A percentile compares a stretch with the other conserved stretches of the same genome.
These are phyloP conservation scores for Plectrocnemia conspersa DNA, from an alignment of 1,140 invertebrate genomes.

Conservation along the genomic window DNA sequence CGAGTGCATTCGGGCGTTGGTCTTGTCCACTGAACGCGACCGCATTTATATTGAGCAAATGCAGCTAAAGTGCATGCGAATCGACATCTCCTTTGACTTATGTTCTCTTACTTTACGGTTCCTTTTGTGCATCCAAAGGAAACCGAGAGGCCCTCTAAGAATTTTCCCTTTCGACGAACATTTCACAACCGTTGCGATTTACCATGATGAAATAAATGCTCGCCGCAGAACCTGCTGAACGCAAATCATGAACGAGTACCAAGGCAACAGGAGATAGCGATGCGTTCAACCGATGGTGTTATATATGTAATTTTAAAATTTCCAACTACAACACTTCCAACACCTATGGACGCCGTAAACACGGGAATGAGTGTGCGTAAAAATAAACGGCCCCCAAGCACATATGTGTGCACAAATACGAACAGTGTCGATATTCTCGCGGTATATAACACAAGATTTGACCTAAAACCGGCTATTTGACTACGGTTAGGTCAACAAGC, in stretches of 20 bases:
- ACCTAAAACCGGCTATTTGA: slow-evolving; percentile 49
- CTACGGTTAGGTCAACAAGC: slow-evolving; percentile 36
- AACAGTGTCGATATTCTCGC: slow-evolving; percentile 22
- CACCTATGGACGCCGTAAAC: slow-evolving; percentile 28
- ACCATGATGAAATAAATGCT: too few relatives aligned
- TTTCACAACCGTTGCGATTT: slow-evolving; percentile 19
- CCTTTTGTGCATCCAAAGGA: slow-evolving; percentile 36
- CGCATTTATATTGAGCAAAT: slow-evolving; percentile 22
- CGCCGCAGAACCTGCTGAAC: too few relatives aligned
- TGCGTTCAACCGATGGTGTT: too few relatives aligned
- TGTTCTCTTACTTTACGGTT: slow-evolving; percentile 34
- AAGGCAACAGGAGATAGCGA: neutral
- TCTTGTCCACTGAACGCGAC: slow-evolving; percentile 13
- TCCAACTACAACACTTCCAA: slow-evolving; percentile 20
- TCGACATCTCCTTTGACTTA: slow-evolving; percentile 30
- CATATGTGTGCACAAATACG: slow-evolving; percentile 20
- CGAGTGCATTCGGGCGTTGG: too few relatives aligned
- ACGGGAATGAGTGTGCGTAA: slow-evolving; percentile 27
- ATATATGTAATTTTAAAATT: neutral
- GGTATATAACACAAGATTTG: slow-evolving; percentile 51
- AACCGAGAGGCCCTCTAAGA: slow-evolving; percentile 33
- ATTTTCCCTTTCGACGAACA: slow-evolving; percentile 30
- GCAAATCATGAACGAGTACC: neutral
- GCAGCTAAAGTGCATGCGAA: slow-evolving; percentile 30
- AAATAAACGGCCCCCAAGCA: slow-evolving; percentile 30